A percentile compares a stretch with the other conserved stretches of the same genome.
Conservation (phyloP, 1,140 invertebrate genomes). For the Sminthurides bifidus region DNA sequence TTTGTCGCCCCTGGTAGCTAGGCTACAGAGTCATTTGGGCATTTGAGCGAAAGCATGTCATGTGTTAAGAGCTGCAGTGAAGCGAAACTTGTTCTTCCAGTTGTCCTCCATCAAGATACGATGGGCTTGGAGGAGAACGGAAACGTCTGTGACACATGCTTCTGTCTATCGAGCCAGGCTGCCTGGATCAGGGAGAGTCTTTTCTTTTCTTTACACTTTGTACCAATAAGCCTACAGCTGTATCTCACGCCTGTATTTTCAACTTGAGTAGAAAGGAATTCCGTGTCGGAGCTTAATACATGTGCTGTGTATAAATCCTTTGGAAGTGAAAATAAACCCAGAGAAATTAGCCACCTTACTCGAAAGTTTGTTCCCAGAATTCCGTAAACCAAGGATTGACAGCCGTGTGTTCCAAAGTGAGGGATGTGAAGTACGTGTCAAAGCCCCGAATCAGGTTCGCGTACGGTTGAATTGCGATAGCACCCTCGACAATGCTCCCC, state of each 20-base stretch:
- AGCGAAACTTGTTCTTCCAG: not conserved
- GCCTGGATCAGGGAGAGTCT: not conserved
- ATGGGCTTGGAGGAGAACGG: not conserved
- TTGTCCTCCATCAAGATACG: not conserved
- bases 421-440: conserved; percentile 42
- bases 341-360: conserved; percentile 32
- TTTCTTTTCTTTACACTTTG: too few relatives aligned
- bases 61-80: not conserved
- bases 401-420: conserved; percentile 34
- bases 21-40: too few relatives aligned
- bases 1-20: too few relatives aligned
- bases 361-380: conserved; percentile 51
- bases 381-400: conserved; percentile 51
- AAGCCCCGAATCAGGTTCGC: conserved; percentile 40
- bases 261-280: too few relatives aligned
- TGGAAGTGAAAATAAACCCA: not conserved
- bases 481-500: conserved; percentile 40
- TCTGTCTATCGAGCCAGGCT: not conserved
- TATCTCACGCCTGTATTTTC: too few relatives aligned
- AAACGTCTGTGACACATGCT: not conserved
- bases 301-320: not conserved
- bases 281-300: not conserved
- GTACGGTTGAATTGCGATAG: conserved; percentile 45
- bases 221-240: too few relatives aligned
- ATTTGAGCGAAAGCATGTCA: not conserved